Evolutionary conservation across 2,888 invertebrate genomes (phyloP).

Genomic region (Hartigia nigra): DNA sequence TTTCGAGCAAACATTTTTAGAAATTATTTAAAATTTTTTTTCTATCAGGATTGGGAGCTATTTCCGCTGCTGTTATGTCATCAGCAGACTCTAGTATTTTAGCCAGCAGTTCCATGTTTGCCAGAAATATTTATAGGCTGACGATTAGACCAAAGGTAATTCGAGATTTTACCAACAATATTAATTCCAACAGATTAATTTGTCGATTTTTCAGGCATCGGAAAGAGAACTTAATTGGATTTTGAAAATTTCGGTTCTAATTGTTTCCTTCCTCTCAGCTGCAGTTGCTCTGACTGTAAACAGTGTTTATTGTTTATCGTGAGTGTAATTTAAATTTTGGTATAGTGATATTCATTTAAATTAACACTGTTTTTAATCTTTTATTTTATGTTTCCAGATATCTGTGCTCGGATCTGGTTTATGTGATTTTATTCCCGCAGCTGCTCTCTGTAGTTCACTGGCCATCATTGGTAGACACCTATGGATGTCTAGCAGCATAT

Average conservation of each 20-base stretch:
- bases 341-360: neutral
- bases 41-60: constrained; percentile 74
- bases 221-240: constrained; percentile 77
- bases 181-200: neutral
- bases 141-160: constrained; percentile 74
- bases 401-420: constrained; percentile 78
- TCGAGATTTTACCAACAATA: neutral
- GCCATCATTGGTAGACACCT: constrained; percentile 74
- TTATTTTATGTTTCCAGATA: constrained; percentile 60
- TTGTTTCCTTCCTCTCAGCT: constrained; percentile 72
- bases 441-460: constrained; percentile 75
- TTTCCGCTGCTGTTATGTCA: constrained; percentile 82
- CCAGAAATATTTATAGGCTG: constrained; percentile 76
- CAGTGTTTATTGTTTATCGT: constrained; percentile 72
- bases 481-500: constrained; percentile 73
- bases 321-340: constrained; percentile 40
- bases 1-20: neutral
- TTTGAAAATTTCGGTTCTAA: constrained; percentile 73
- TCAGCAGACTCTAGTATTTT: constrained; percentile 80
- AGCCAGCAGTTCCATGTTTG: constrained; percentile 79
- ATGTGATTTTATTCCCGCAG: constrained; percentile 80
- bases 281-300: constrained; percentile 75
- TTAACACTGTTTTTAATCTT: neutral
- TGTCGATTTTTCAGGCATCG: constrained; percentile 69
- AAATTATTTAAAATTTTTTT: neutral